These are phyloP conservation scores for Amphipoea lucens DNA, from an alignment of 2,888 invertebrate genomes.

Conservation along the genomic window DNA sequence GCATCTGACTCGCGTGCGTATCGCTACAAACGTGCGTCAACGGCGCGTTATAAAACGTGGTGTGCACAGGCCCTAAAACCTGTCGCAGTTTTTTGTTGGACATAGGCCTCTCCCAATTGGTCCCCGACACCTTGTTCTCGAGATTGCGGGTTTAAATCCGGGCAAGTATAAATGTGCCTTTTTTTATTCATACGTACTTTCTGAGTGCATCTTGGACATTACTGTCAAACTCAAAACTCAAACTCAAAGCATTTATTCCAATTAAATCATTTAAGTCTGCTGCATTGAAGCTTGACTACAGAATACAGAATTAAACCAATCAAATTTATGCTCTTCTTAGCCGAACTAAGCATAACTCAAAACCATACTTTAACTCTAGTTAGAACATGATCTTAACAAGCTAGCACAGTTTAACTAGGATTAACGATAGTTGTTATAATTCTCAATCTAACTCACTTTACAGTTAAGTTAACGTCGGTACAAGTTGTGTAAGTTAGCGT, in stretches of 20 bases:
- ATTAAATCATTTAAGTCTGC: no score
- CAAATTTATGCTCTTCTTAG: slow-evolving; percentile 12
- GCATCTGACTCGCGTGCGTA: no score
- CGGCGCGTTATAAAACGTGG: no score
- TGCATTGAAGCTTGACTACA: neutral
- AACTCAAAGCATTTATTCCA: no score
- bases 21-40: no score
- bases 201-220: neutral
- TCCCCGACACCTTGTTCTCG: neutral
- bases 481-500: slow-evolving; percentile 46
- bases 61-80: neutral
- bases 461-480: slow-evolving; percentile 44
- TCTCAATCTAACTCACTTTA: slow-evolving; percentile 47
- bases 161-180: neutral
- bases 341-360: slow-evolving; percentile 26
- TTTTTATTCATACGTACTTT: neutral
- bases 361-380: slow-evolving; percentile 33
- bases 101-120: neutral
- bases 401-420: slow-evolving; percentile 47
- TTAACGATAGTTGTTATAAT: slow-evolving; percentile 56
- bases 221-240: no score
- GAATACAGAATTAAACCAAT: neutral
- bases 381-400: slow-evolving; percentile 42
- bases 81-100: neutral
- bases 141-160: neutral